Conservation (phyloP, 2,888 invertebrate genomes). For the Aphrophora alni region DNA sequence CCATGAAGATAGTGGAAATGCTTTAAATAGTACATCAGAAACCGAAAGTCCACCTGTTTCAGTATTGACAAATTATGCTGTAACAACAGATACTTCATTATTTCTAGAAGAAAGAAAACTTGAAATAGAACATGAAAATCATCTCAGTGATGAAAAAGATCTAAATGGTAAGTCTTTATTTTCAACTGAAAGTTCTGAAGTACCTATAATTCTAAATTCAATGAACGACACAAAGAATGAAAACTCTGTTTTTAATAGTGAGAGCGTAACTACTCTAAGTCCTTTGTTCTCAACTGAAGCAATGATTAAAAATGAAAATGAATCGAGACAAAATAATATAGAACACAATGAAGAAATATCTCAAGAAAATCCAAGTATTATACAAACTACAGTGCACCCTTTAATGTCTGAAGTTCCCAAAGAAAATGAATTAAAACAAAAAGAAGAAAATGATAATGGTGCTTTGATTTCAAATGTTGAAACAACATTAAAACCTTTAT, state of each 20-base stretch:
- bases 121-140: not conserved
- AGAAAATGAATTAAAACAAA: not conserved
- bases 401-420: constrained; percentile 9
- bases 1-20: not conserved
- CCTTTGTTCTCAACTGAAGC: not conserved
- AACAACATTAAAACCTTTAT: constrained; percentile 27
- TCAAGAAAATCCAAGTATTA: not conserved
- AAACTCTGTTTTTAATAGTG: not conserved
- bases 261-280: not conserved
- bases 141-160: not conserved
- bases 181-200: not conserved
- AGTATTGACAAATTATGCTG: not conserved
- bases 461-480: constrained; percentile 25
- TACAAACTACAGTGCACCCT: constrained; percentile 11
- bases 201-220: not conserved
- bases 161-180: not conserved
- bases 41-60: not conserved
- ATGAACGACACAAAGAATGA: not conserved
- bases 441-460: not conserved
- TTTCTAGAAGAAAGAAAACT: not conserved
- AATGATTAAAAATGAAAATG: constrained; percentile 3
- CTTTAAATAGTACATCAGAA: not conserved
- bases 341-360: not conserved
- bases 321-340: not conserved
- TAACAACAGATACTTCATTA: constrained; percentile 19